These are phyloP conservation scores for Holothuria scabra DNA, from an alignment of 53 echinoderm and acorn worm species.

Conservation along the genomic window DNA sequence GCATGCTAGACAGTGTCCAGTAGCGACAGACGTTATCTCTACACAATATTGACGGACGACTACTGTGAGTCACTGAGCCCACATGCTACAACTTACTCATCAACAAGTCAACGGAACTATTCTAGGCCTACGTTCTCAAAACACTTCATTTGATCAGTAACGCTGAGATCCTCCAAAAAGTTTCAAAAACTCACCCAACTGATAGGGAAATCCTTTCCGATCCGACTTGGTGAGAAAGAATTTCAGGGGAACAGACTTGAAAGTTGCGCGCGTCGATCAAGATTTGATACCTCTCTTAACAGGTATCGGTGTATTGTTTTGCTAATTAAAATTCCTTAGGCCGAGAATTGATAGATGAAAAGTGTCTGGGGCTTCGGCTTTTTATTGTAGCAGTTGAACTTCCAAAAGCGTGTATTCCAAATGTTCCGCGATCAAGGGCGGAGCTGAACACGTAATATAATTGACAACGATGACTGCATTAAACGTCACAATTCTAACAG, in stretches of 20 bases:
- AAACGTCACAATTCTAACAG: too few relatives aligned
- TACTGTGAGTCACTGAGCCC: slow-evolving; percentile 30
- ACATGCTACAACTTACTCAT: slow-evolving; percentile 45
- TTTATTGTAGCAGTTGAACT: background rate
- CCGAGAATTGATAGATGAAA: slow-evolving; percentile 45
- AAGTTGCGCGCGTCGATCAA: slow-evolving; percentile 33
- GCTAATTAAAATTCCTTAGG: slow-evolving; percentile 47
- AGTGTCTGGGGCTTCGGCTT: slow-evolving; percentile 36
- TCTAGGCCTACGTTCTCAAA: slow-evolving; percentile 2
- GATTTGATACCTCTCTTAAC: slow-evolving; percentile 46
- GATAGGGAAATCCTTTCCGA: slow-evolving; percentile 31
- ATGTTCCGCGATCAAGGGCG: background rate
- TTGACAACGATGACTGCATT: too few relatives aligned
- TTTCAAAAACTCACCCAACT: slow-evolving; percentile 28
- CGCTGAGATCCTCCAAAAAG: slow-evolving; percentile 5
- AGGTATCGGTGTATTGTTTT: slow-evolving; percentile 49
- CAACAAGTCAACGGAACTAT: slow-evolving; percentile 29
- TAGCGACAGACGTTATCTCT: slow-evolving; percentile 36
- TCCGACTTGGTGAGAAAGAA: background rate
- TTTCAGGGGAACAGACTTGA: slow-evolving; percentile 31
- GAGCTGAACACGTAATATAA: too few relatives aligned
- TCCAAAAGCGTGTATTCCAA: slow-evolving; percentile 28
- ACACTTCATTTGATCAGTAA: slow-evolving; percentile 5
- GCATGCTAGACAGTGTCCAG: slow-evolving; percentile 25
- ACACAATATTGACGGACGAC: background rate